A percentile compares a stretch with the other conserved stretches of the same genome.
phyloP scores from a whole-genome alignment of 2,888 invertebrate genomes.

The Nezara viridula region DNA sequence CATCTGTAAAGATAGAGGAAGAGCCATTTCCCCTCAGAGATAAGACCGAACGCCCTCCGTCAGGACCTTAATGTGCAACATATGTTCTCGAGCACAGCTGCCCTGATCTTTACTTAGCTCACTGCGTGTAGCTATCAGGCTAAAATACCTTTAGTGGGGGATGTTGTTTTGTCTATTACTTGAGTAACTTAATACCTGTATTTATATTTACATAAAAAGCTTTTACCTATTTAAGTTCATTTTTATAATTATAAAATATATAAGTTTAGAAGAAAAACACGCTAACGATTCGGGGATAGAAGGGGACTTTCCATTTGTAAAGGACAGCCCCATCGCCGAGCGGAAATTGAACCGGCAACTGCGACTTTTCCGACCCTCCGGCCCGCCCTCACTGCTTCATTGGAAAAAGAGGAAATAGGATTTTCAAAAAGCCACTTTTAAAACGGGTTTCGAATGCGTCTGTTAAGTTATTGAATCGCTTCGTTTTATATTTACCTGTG shows the following conservation, averaged over 20 bases:
- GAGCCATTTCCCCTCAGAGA: neutral
- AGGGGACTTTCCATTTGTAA: slow-evolving; percentile 4
- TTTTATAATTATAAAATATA: neutral
- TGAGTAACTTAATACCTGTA: neutral
- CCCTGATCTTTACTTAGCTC: neutral
- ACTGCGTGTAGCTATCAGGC: neutral
- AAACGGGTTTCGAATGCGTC: neutral
- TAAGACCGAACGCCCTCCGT: neutral
- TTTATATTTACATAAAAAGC: neutral
- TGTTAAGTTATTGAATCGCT: neutral
- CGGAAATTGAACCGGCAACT: slow-evolving; percentile 25
- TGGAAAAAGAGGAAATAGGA: neutral
- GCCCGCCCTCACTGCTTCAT: neutral
- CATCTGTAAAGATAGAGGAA: neutral
- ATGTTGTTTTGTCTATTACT: neutral
- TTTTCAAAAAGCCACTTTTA: slow-evolving; percentile 26
- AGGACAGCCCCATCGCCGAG: neutral
- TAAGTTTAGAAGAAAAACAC: neutral
- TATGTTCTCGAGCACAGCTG: neutral
- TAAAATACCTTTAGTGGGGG: neutral
- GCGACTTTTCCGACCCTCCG: neutral
- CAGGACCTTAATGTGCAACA: neutral
- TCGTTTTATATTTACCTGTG: neutral
- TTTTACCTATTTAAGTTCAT: neutral
- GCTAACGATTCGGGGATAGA: neutral